These are phyloP conservation scores for Leptinotarsa rubiginosa DNA, from an alignment of 2,888 invertebrate species.

Conservation along the genomic window DNA sequence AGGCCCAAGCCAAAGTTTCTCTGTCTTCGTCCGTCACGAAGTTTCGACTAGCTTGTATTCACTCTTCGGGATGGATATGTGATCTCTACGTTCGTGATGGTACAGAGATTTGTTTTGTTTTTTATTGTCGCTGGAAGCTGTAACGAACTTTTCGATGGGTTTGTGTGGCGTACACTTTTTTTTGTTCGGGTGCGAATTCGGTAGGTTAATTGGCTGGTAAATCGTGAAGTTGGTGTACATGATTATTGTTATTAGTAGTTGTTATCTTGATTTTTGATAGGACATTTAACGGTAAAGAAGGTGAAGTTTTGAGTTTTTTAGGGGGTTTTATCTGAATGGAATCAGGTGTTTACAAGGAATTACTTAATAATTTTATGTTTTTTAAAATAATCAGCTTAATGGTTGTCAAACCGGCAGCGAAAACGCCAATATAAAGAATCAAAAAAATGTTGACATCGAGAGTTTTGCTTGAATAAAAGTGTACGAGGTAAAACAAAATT, in stretches of 20 bases:
- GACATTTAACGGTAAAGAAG: constrained; percentile 6
- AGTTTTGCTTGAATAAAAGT: too few species aligned
- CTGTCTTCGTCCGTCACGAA: constrained; percentile 39
- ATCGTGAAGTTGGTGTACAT: constrained; percentile 25
- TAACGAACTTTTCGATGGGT: constrained; percentile 51
- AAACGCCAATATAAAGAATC: too few species aligned
- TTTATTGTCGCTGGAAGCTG: constrained; percentile 48
- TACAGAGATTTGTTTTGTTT: constrained; percentile 37
- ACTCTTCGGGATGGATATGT: constrained; percentile 20
- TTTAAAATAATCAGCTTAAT: too few species aligned
- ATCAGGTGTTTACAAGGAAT: too few species aligned
- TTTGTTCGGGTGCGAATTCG: constrained; percentile 38
- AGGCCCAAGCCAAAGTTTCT: constrained; percentile 43
- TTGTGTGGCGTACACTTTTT: constrained; percentile 35
- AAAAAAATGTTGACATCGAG: too few species aligned
- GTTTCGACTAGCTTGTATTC: neutral
- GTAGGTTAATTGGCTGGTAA: constrained; percentile 36
- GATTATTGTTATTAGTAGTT: constrained; percentile 32
- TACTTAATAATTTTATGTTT: too few species aligned
- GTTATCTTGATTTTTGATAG: constrained; percentile 8
- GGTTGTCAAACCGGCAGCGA: too few species aligned
- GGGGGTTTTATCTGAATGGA: too few species aligned
- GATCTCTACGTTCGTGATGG: constrained; percentile 22
- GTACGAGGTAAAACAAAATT: too few species aligned
- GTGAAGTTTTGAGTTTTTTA: neutral